phyloP scores from a whole-genome alignment of 2,113 vertebrate species.

The Thamnaconus septentrionalis region DNA sequence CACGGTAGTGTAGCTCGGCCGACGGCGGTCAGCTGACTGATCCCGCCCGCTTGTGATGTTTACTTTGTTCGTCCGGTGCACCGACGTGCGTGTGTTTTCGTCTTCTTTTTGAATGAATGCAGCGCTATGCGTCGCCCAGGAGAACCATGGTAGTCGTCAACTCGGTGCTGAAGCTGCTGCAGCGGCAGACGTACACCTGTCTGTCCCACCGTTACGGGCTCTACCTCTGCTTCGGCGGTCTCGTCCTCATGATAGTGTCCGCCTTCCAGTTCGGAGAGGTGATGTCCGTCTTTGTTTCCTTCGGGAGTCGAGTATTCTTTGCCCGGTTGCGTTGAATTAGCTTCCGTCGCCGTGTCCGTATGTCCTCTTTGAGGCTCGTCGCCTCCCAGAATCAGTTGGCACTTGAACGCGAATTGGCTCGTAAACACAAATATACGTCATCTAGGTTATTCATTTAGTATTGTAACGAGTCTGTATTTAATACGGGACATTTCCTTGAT shows the following conservation, averaged over 20 bases:
- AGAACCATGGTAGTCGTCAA: slow-evolving; percentile 86
- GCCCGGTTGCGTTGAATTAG: too few species aligned
- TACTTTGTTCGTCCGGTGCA: slow-evolving; percentile 12
- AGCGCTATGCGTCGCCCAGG: slow-evolving; percentile 58
- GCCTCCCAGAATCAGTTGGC: too few species aligned
- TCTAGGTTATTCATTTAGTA: too few species aligned
- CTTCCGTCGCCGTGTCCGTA: too few species aligned
- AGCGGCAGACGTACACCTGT: slow-evolving; percentile 96
- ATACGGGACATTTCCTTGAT: too few species aligned
- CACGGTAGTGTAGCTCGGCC: slow-evolving; percentile 5
- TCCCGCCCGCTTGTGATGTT: slow-evolving; percentile 33
- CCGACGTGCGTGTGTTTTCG: neutral
- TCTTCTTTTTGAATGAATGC: slow-evolving; percentile 54
- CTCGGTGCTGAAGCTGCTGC: slow-evolving; percentile 87
- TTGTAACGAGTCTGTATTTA: too few species aligned
- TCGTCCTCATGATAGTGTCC: slow-evolving; percentile 96
- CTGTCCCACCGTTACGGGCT: slow-evolving; percentile 95
- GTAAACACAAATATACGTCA: too few species aligned
- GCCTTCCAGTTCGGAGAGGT: slow-evolving; percentile 98
- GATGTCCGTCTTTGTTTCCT: slow-evolving; percentile 39
- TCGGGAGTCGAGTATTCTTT: too few species aligned
- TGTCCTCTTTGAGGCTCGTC: too few species aligned
- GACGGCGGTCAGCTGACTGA: slow-evolving; percentile 57
- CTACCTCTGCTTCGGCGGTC: slow-evolving; percentile 92
- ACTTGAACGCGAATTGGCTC: too few species aligned